Conservation (phyloP, 2,113 vertebrate genomes). For the Sander lucioperca region DNA sequence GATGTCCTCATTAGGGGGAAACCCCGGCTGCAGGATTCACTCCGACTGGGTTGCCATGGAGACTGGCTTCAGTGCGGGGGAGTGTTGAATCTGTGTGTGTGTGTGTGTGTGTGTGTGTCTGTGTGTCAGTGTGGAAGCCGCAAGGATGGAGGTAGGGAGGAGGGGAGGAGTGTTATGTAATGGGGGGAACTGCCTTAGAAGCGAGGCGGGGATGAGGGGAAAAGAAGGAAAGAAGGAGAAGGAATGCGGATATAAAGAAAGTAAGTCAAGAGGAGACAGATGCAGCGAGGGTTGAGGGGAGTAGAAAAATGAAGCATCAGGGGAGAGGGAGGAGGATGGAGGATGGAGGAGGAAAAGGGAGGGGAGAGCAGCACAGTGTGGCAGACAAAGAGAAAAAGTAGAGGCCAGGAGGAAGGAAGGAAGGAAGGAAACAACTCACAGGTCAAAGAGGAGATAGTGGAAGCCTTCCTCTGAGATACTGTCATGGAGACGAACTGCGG, state of each 20-base stretch:
- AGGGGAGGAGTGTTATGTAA: constrained; percentile 73
- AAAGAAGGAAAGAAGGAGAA: not conserved
- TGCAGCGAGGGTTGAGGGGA: constrained; percentile 1
- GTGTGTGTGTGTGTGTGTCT: constrained; percentile 17
- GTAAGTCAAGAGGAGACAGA: constrained; percentile 25
- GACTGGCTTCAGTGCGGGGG: constrained; percentile 81
- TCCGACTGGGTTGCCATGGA: constrained; percentile 84
- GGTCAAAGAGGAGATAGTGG: constrained; percentile 96
- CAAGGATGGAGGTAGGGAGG: constrained; percentile 46
- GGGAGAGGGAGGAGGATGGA: constrained; percentile 4
- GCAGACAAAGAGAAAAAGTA: not conserved
- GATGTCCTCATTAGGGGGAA: constrained; percentile 85
- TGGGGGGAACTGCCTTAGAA: constrained; percentile 59
- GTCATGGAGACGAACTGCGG: constrained; percentile 95
- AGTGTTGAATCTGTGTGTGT: constrained; percentile 47
- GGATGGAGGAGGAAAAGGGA: not conserved
- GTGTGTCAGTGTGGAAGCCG: constrained; percentile 46
- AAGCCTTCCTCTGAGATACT: constrained; percentile 97
- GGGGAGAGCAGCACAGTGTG: not conserved
- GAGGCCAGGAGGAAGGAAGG: not conserved
- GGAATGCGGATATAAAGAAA: constrained; percentile 21
- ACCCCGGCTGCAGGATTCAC: constrained; percentile 85
- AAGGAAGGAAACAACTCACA: constrained; percentile 86
- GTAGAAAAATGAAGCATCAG: constrained; percentile 16
- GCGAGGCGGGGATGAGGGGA: constrained; percentile 22